Evolutionary conservation across 2,113 vertebrate genomes (phyloP).

Genomic region (Heloderma charlesbogerti): DNA sequence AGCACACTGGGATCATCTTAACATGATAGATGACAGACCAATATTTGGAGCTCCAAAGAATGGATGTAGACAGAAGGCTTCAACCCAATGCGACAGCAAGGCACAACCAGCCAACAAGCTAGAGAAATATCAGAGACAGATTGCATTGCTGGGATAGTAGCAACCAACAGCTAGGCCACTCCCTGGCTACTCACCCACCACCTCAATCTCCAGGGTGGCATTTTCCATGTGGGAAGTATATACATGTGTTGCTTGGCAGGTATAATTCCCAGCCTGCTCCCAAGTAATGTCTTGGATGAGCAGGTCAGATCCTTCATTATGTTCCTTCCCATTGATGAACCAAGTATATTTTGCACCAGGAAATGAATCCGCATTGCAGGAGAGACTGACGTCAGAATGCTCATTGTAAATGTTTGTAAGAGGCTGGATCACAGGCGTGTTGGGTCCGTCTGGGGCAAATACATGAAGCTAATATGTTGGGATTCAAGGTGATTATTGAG

Average conservation of each 20-base stretch:
- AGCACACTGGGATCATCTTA: neutral
- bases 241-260: neutral
- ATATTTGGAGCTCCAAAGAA: neutral
- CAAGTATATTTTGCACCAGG: neutral
- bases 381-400: neutral
- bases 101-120: neutral
- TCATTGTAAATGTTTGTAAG: neutral
- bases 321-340: neutral
- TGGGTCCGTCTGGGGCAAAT: neutral
- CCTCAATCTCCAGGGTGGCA: neutral
- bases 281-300: neutral
- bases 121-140: neutral
- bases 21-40: neutral
- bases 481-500: neutral
- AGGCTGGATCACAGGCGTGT: neutral
- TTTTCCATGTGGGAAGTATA: rapidly evolving
- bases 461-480: neutral
- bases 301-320: neutral
- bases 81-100: neutral
- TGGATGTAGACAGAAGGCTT: neutral
- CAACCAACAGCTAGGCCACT: neutral
- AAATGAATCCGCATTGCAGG: neutral
- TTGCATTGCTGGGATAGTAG: too few relatives aligned
- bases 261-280: neutral
- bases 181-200: neutral